Evolutionary conservation across 2,888 invertebrate genomes (phyloP).

Genomic region (Amphipyra tragopoginis): DNA sequence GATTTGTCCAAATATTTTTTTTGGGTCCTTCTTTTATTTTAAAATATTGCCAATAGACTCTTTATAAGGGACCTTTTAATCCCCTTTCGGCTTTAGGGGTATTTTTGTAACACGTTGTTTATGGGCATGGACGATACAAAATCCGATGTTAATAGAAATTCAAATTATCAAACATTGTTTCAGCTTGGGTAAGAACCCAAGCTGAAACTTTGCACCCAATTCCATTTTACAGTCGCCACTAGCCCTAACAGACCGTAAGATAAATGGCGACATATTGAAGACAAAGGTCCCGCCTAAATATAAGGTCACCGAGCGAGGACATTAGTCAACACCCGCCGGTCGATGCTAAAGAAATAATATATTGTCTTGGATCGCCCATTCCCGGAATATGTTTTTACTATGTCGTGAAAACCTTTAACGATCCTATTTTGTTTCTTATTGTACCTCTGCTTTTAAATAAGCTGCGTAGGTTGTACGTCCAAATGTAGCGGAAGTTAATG

Average conservation of each 20-base stretch:
- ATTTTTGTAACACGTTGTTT: no score
- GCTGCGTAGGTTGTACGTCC: conserved; percentile 32
- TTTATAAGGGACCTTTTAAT: no score
- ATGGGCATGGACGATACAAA: no score
- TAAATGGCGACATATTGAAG: conserved; percentile 53
- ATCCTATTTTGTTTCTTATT: conserved; percentile 34
- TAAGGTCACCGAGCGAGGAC: conserved; percentile 49
- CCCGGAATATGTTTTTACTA: conserved; percentile 41
- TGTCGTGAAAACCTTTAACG: conserved; percentile 43
- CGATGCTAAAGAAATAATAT: conserved; percentile 61
- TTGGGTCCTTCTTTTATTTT: no score
- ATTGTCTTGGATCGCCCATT: conserved; percentile 35
- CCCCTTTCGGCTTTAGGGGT: no score
- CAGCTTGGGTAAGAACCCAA: no score
- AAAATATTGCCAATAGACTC: no score
- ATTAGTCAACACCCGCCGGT: conserved; percentile 60
- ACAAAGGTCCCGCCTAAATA: conserved; percentile 48
- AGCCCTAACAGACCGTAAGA: conserved; percentile 21
- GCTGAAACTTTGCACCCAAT: conserved; percentile 1
- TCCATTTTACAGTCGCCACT: conserved; percentile 16
- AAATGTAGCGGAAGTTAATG: conserved; percentile 35
- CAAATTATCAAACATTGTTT: no score
- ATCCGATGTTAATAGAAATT: no score
- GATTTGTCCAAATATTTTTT: no score
- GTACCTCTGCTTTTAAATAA: conserved; percentile 38